Evolutionary conservation across 2,797 vertebrate species (phyloP), one percentile per base, ranked within the genome.

Genomic region (Microctenopoma lineatum): DNA sequence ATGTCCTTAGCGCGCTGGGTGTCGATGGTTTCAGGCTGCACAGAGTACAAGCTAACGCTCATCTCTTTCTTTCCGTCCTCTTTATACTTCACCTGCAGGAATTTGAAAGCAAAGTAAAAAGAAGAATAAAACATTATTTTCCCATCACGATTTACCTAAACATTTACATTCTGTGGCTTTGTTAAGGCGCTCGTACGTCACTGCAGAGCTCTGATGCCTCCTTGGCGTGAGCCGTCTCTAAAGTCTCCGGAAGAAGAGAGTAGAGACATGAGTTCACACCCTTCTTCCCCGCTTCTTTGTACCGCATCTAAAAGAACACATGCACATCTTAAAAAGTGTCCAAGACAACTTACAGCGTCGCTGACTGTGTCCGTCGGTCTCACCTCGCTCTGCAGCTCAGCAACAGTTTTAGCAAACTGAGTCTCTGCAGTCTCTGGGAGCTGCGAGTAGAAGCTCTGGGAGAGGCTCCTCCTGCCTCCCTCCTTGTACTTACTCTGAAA

Each of bases 361-460:
- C 13, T 41, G 16, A n/a, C 44, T 45, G 44, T 45, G 4, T 45
- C 4, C 10, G n/a, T 3, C 4, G 0, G 0, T n/a, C 78, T 88
- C 75, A 91, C 90, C 89, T 90, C 54, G 4, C 90, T 90, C 83
- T 90, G 90, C 75, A 90, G 85, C 59, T 79, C 83, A 2, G 77
- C 59, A 0, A 90, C 84, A 0, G 2, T 11, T 45, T 65, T 88
- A 3, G 77, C 76, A 2, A 90, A 88, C 77, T 86, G 86, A 0
- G 94, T 98, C 61, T 98, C 94, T 7, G 93, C 73, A 1, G 97
- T 98, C 46, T 95, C 93, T 5, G 96, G 94, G 85, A 98, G 95
- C 84, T 91, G 93, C 70, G 95, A 95, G 90, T 97, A 98, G 42
- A 98, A 91, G 56, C 93, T 93, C 70, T 93, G 95, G 16, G 92